These are phyloP conservation scores for Passer montanus DNA, from an alignment of 2,113 vertebrate species.

Conservation along the genomic window DNA sequence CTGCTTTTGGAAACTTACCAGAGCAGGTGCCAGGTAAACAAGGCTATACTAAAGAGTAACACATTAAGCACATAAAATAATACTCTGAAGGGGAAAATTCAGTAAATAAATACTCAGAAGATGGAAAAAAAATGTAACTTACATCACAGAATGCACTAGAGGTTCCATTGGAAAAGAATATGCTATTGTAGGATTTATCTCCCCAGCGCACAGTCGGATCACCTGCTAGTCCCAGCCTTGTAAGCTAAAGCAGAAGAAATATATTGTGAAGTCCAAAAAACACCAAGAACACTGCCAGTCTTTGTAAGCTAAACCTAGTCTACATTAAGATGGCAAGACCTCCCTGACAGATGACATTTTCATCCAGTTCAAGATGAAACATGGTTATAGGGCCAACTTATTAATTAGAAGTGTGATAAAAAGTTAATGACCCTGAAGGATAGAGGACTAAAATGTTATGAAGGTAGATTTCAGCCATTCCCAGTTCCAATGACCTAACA, in stretches of 20 bases:
- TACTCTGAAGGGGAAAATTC: neutral
- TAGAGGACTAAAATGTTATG: neutral
- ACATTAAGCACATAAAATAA: neutral
- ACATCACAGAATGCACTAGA: conserved; percentile 88
- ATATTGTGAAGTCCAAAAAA: neutral
- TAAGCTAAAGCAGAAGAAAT: conserved; percentile 72
- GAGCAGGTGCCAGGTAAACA: neutral
- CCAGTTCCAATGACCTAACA: neutral
- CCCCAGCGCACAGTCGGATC: conserved; percentile 91
- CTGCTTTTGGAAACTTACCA: neutral
- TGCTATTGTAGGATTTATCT: conserved; percentile 91
- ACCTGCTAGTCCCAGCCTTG: conserved; percentile 73
- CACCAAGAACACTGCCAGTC: neutral
- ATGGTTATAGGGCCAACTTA: neutral
- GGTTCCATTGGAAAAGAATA: conserved; percentile 86
- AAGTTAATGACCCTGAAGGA: neutral
- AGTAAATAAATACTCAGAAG: neutral
- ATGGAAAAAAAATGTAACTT: conserved; percentile 61
- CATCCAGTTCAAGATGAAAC: neutral
- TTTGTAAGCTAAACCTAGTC: neutral
- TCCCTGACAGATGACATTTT: neutral
- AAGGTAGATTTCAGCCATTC: neutral
- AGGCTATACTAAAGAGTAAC: neutral
- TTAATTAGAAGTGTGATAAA: neutral
- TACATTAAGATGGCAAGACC: neutral